These are phyloP conservation scores for Heteropelma amictum DNA, from an alignment of 2,888 invertebrate species.

Conservation along the genomic window DNA sequence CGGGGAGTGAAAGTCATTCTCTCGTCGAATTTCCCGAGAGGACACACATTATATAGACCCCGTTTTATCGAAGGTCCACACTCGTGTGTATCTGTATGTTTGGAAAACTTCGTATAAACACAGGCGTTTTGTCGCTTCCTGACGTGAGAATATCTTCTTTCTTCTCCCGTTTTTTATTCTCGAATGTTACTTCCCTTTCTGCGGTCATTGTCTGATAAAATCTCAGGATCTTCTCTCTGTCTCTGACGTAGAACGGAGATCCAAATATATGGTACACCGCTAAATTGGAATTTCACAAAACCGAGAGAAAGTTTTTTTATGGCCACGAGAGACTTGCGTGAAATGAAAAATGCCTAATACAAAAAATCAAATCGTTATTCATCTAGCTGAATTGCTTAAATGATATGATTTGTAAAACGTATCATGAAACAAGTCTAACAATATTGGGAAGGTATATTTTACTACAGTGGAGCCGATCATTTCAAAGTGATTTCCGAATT, in stretches of 20 bases:
- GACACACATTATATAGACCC: constrained; percentile 45
- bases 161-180: not conserved
- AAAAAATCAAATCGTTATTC: too few relatives aligned
- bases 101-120: not conserved
- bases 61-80: constrained; percentile 31
- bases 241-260: constrained; percentile 14
- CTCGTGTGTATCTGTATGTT: not conserved
- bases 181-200: not conserved
- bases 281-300: constrained; percentile 20
- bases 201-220: constrained; percentile 12
- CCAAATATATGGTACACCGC: not conserved
- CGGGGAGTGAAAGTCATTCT: constrained; percentile 48
- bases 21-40: constrained; percentile 55
- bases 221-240: constrained; percentile 18
- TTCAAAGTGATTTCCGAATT: too few relatives aligned
- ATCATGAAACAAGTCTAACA: too few relatives aligned
- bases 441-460: too few relatives aligned
- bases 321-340: not conserved
- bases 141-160: constrained; percentile 20
- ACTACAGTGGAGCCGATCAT: too few relatives aligned
- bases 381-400: too few relatives aligned
- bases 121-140: constrained; percentile 33
- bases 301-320: not conserved
- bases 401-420: too few relatives aligned
- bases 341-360: too few relatives aligned